Percentiles rank a stretch among this genome's conserved stretches.
These are phyloP conservation scores for Beris chalybata DNA, from an alignment of 2,888 invertebrate species.

Conservation along the genomic window DNA sequence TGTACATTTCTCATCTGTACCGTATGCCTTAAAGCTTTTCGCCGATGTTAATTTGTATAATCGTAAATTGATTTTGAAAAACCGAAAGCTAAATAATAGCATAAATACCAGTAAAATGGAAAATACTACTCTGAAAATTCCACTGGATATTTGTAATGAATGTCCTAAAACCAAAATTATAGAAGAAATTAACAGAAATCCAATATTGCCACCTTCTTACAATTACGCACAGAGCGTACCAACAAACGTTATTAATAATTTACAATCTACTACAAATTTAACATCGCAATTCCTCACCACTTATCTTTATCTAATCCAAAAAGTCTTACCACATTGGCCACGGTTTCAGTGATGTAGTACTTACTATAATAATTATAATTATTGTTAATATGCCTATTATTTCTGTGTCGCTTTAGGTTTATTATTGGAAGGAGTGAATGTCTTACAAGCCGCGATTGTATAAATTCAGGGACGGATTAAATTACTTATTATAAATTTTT, in stretches of 20 bases:
- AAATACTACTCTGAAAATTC: neutral
- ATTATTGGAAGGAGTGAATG: slow-evolving; percentile 12
- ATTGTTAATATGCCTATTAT: slow-evolving; percentile 6
- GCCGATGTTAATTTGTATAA: slow-evolving; percentile 72
- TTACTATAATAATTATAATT: slow-evolving; percentile 4
- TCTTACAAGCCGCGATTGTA: slow-evolving; percentile 23
- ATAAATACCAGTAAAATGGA: neutral
- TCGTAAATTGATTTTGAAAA: slow-evolving; percentile 59
- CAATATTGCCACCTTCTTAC: neutral
- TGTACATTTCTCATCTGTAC: slow-evolving; percentile 73
- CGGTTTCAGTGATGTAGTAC: slow-evolving; percentile 4
- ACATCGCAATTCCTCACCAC: slow-evolving; percentile 19
- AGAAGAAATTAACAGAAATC: neutral
- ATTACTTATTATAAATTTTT: slow-evolving; percentile 24
- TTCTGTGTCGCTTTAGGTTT: slow-evolving; percentile 1
- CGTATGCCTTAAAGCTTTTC: slow-evolving; percentile 74
- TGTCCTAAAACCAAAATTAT: neutral
- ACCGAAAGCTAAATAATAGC: slow-evolving; percentile 24
- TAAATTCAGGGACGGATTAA: slow-evolving; percentile 10
- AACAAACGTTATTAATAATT: neutral
- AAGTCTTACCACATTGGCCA: slow-evolving; percentile 16
- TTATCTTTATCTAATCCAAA: slow-evolving; percentile 19
- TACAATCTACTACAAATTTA: slow-evolving; percentile 2
- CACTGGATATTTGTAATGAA: slow-evolving; percentile 10
- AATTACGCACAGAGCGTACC: neutral